Base-by-base conservation (phyloP, 2,113 vertebrate species). In the Perca fluviatilis region DNA sequence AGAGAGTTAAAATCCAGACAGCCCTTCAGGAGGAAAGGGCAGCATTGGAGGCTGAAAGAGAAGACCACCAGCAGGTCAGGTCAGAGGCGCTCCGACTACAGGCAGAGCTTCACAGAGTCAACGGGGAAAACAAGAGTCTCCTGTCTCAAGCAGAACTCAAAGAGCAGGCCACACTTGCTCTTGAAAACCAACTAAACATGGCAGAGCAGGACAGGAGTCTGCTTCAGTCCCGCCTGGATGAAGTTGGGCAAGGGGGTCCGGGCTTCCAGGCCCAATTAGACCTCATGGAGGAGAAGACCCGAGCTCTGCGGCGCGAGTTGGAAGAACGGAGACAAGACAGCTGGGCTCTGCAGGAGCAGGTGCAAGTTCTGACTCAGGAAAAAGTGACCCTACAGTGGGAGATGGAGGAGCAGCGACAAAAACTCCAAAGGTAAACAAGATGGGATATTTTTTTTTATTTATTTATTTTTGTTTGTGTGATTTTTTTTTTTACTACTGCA, bases 371-470 rank as follows among this genome's bases (percentile, higher is more conserved):
- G 88, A 77, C 76, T 49, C 89, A 94, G 77, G 92, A 96, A 85
- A 88, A 96, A 76, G 92, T 91, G 4, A 77, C 77, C 0, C 84
- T 95, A 49, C 90, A 89, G 82, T 92, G 92, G 92, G 92, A 94
- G 86, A 68, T 97, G 77, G 93, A 95, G 90, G 90, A 96, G 51
- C 94, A 96, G 92, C 89, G 65, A 10, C 89, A 88, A 63, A 82
- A 95, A 6, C 89, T 96, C 15, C 91, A 91, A 74, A 96, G 95
- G 97, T 98, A 81, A 94, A 54, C 60, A 13, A 5, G 3, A n/a
- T 0, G 36, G 25, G n/a, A n/a, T 47, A 72, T 14, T n/a, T 16
- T 61, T 40, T 13, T 1, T 43, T 16, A n/a, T n/a, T 5, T 11
- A 11, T 36, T 6, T 5, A 27, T 63, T 3, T 63, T 2, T 43